These are phyloP conservation scores for Aviceda subcristata DNA, from an alignment of 2,113 vertebrate species.

Conservation along the genomic window DNA sequence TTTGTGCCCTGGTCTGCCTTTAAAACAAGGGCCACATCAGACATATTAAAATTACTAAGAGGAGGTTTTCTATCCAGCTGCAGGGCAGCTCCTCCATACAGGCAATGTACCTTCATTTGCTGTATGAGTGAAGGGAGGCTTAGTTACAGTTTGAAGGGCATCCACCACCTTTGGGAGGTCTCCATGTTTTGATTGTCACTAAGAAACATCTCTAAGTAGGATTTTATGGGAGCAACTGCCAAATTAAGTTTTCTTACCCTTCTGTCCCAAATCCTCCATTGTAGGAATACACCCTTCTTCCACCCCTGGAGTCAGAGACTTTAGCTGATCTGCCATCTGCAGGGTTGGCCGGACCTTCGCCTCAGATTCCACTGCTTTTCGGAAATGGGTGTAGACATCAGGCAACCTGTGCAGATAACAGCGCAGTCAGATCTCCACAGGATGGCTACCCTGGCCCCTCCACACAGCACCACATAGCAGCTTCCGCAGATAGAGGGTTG, in stretches of 20 bases:
- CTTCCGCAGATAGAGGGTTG: not conserved
- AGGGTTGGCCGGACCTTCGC: conserved; percentile 69
- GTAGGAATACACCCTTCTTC: conserved; percentile 77
- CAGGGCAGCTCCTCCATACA: not conserved
- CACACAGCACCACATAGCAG: not conserved
- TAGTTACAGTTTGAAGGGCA: not conserved
- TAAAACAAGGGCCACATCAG: not conserved
- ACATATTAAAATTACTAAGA: not conserved
- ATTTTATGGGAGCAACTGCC: not conserved
- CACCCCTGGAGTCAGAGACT: conserved; percentile 72
- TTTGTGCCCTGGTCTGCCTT: not conserved
- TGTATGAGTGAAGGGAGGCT: not conserved
- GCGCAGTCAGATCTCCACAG: not conserved
- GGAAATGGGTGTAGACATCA: conserved; percentile 83
- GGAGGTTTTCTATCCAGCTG: not conserved
- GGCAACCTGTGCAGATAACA: conserved; percentile 68
- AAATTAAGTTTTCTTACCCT: conserved; percentile 47
- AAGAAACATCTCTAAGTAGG: not conserved
- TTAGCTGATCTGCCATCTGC: conserved; percentile 58
- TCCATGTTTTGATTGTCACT: not conserved
- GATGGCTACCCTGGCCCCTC: not conserved
- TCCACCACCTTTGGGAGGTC: not conserved
- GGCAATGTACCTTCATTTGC: not conserved
- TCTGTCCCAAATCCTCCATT: conserved; percentile 72
- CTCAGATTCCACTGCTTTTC: conserved; percentile 73